These are phyloP conservation scores for Periophthalmus magnuspinnatus DNA, from an alignment of 2,797 vertebrate genomes.

Conservation along the genomic window DNA sequence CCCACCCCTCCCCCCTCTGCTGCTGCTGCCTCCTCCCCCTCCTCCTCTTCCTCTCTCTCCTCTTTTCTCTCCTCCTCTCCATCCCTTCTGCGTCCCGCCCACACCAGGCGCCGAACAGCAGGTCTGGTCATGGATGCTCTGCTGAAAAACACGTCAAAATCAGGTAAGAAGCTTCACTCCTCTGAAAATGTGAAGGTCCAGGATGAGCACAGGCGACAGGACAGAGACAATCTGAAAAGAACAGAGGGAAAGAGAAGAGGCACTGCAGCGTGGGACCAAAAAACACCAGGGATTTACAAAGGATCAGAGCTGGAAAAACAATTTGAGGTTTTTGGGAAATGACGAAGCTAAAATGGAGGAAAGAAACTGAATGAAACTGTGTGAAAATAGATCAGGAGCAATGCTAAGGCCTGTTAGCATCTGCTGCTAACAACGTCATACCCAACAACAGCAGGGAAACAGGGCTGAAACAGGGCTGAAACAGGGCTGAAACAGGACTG, in stretches of 20 bases:
- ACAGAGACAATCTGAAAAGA: background rate
- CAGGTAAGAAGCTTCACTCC: background rate
- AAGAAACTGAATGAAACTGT: background rate
- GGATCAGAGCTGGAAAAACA: background rate
- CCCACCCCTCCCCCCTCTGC: constrained; percentile 37
- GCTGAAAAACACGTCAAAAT: background rate
- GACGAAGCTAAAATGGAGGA: background rate
- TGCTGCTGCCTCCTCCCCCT: constrained; percentile 64
- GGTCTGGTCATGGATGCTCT: constrained; percentile 2
- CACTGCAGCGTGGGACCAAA: background rate
- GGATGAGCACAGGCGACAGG: background rate
- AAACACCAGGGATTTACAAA: background rate
- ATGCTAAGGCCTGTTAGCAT: constrained; percentile 12
- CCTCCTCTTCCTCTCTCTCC: background rate
- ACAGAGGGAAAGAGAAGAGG: background rate
- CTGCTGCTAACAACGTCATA: constrained; percentile 7
- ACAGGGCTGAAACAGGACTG: background rate
- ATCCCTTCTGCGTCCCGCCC: constrained; percentile 10
- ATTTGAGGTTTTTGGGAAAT: no score
- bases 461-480: background rate
- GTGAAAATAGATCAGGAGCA: background rate
- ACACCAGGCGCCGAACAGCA: constrained; percentile 10
- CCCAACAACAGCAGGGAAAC: no score
- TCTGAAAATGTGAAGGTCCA: background rate
- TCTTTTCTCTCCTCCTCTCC: constrained; percentile 18